These are phyloP conservation scores for Crotophaga sulcirostris DNA, from an alignment of 2,113 vertebrate species.

Conservation along the genomic window DNA sequence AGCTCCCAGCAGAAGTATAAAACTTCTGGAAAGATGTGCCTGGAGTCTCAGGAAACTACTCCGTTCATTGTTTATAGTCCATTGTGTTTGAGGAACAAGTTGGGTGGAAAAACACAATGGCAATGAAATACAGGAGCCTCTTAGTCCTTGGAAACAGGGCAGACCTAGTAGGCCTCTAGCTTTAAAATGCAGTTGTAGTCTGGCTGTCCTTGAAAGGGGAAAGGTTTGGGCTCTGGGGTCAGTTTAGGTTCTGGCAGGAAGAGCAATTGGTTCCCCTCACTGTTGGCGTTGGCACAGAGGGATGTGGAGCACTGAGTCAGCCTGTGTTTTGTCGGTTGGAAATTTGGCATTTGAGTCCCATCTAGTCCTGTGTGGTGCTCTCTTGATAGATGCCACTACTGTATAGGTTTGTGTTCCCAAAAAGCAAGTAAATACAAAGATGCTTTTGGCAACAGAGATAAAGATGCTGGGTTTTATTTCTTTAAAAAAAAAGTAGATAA, in stretches of 20 bases:
- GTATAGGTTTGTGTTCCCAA: not conserved
- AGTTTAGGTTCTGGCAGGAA: not conserved
- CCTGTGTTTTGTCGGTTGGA: rapidly evolving
- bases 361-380: not conserved
- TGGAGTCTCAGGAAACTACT: not conserved
- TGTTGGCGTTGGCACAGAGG: not conserved
- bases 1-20: not conserved
- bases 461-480: not conserved
- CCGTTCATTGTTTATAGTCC: not conserved
- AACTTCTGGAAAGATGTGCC: not conserved
- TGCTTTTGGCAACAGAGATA: not conserved
- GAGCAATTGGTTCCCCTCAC: not conserved
- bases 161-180: not conserved
- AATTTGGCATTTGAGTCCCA: not conserved
- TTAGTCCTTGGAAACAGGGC: not conserved
- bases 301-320: not conserved
- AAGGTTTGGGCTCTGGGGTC: not conserved
- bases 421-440: not conserved
- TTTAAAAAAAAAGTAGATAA: not conserved
- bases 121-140: not conserved
- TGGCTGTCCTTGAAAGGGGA: not conserved
- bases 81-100: not conserved
- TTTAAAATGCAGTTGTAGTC: not conserved
- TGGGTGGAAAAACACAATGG: not conserved
- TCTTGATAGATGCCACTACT: not conserved